These are phyloP conservation scores for Pseudonaja textilis DNA, from an alignment of 2,113 vertebrate species.

Conservation along the genomic window DNA sequence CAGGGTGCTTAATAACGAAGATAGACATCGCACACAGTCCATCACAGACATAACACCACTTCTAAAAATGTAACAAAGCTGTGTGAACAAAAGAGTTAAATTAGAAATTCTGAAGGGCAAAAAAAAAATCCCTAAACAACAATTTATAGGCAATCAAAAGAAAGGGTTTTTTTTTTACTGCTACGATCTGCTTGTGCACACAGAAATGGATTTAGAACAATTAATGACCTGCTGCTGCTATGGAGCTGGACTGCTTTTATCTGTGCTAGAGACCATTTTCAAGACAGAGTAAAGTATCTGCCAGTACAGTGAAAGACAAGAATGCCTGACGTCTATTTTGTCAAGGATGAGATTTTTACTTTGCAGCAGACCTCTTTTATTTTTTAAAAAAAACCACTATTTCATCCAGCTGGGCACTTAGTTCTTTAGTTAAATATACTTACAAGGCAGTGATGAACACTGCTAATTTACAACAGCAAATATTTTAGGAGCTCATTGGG, in stretches of 20 bases:
- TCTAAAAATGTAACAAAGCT: not conserved
- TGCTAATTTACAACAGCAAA: conserved; percentile 13
- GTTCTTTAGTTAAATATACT: conserved; percentile 16
- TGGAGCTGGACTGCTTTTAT: not conserved
- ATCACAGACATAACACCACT: not conserved
- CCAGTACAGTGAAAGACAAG: rapidly evolving
- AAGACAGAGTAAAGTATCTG: not conserved
- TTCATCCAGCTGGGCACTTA: not conserved
- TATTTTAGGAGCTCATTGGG: conserved; percentile 6
- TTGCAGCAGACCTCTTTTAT: not conserved
- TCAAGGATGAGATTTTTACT: not conserved
- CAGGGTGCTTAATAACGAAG: not conserved
- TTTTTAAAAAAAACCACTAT: not conserved
- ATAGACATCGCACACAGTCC: not conserved
- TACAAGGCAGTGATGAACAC: not conserved
- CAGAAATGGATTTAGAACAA: not conserved
- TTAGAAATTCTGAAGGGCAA: not conserved
- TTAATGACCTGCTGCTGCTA: not conserved
- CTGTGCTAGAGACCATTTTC: not conserved
- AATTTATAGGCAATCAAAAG: not conserved
- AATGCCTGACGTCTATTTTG: not conserved
- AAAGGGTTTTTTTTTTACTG: not conserved
- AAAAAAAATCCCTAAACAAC: not conserved
- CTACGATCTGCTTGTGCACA: not conserved
- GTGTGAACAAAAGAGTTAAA: not conserved